Evolutionary conservation across 2,113 vertebrate species (phyloP).

Genomic region (Sialia sialis): DNA sequence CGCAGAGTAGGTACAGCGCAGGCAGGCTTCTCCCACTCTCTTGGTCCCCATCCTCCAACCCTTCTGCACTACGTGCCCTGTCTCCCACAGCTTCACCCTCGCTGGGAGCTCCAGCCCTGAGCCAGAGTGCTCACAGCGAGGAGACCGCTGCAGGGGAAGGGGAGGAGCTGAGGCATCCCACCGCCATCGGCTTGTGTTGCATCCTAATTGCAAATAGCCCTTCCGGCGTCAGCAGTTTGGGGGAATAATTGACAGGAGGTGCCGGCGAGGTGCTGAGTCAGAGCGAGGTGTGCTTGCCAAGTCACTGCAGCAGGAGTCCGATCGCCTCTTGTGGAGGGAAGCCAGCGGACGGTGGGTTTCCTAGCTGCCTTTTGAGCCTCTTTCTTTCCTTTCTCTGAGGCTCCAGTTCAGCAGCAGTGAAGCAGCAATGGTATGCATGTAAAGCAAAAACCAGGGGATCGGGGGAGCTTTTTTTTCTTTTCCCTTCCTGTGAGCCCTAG

Average conservation of each 20-base stretch:
- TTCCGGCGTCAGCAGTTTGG: slow-evolving; percentile 57
- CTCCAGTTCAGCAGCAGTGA: not conserved
- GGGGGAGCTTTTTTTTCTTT: not conserved
- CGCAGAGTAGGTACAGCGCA: not conserved
- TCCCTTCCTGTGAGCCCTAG: not conserved
- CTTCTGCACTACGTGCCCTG: not conserved
- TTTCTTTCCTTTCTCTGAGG: not conserved
- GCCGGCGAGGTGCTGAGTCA: slow-evolving; percentile 68
- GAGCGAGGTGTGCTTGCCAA: slow-evolving; percentile 64
- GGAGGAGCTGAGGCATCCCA: not conserved
- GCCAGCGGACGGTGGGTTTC: slow-evolving; percentile 49
- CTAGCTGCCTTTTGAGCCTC: slow-evolving; percentile 31
- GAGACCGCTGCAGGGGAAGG: not conserved
- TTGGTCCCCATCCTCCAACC: not conserved
- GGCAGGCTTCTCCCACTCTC: not conserved
- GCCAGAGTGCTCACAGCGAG: not conserved
- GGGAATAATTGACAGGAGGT: slow-evolving; percentile 67
- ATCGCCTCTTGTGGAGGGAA: slow-evolving; percentile 15
- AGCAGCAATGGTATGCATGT: not conserved
- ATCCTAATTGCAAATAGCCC: slow-evolving; percentile 40
- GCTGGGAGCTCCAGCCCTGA: not conserved
- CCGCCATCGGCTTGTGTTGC: not conserved
- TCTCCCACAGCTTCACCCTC: not conserved
- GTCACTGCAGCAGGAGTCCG: slow-evolving; percentile 67
- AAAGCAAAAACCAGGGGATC: not conserved